phyloP scores from a whole-genome alignment of 2,888 invertebrate genomes.

The Laspeyria flexula region DNA sequence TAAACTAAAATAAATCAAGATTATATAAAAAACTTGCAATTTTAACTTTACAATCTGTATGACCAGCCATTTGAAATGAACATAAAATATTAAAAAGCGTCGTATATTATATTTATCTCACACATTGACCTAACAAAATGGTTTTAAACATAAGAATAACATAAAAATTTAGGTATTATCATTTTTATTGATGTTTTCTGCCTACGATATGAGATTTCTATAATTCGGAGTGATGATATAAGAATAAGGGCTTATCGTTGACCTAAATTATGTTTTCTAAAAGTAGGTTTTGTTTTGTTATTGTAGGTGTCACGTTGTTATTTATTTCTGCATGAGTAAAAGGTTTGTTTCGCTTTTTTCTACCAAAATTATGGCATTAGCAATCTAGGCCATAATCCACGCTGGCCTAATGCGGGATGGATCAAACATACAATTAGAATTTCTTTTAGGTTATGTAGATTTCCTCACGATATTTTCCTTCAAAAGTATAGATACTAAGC shows the following conservation, averaged over 20 bases:
- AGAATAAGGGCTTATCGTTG: background rate
- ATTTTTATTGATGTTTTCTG: conserved; percentile 17
- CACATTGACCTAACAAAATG: conserved; percentile 12
- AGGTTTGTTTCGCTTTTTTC: too few species aligned
- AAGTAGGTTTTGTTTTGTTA: too few species aligned
- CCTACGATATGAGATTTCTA: conserved; percentile 6
- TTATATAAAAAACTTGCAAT: conserved; percentile 11
- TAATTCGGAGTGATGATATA: background rate
- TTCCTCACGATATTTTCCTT: too few species aligned
- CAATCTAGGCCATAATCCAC: too few species aligned
- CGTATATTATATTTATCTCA: conserved; percentile 25
- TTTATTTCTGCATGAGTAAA: too few species aligned
- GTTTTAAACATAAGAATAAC: conserved; percentile 13
- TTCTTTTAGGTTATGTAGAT: too few species aligned
- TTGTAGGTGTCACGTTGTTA: too few species aligned
- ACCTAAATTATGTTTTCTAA: background rate
- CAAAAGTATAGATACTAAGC: too few species aligned
- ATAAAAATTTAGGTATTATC: conserved; percentile 16
- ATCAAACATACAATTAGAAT: too few species aligned
- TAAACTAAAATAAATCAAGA: conserved; percentile 10
- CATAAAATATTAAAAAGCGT: conserved; percentile 13
- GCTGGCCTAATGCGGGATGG: too few species aligned
- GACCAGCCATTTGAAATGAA: conserved; percentile 7
- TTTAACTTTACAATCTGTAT: conserved; percentile 10
- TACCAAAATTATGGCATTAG: too few species aligned